Evolutionary conservation across 2,888 invertebrate species (phyloP).

Genomic region (Epistrophe eligans): DNA sequence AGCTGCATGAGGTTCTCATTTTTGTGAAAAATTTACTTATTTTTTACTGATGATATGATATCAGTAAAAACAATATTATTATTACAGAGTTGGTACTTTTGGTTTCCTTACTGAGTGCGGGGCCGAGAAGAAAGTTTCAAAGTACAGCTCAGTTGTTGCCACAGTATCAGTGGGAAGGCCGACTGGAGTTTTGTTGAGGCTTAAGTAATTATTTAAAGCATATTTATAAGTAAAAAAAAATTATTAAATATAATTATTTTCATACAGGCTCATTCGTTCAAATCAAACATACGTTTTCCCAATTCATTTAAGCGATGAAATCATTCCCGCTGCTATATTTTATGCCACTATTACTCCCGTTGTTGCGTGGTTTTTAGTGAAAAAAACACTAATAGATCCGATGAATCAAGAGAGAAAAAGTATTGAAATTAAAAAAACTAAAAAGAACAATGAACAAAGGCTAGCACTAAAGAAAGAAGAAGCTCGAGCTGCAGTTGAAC

Average conservation of each 20-base stretch:
- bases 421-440: slow-evolving; percentile 91
- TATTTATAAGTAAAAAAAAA: not conserved
- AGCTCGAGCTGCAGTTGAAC: slow-evolving; percentile 92
- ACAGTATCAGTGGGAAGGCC: slow-evolving; percentile 94
- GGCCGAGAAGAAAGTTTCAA: slow-evolving; percentile 95
- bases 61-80: not conserved
- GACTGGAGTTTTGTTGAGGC: slow-evolving; percentile 93
- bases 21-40: too few species aligned
- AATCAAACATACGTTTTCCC: slow-evolving; percentile 95
- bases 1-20: too few species aligned
- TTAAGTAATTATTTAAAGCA: slow-evolving; percentile 86
- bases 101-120: slow-evolving; percentile 95
- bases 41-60: too few species aligned
- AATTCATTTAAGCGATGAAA: slow-evolving; percentile 94
- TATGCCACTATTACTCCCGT: slow-evolving; percentile 96
- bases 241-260: not conserved
- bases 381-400: slow-evolving; percentile 93
- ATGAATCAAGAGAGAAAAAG: slow-evolving; percentile 91
- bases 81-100: slow-evolving; percentile 91
- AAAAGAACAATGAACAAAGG: slow-evolving; percentile 90
- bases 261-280: slow-evolving; percentile 90
- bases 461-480: slow-evolving; percentile 92
- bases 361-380: slow-evolving; percentile 91
- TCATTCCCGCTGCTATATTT: slow-evolving; percentile 95
- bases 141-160: slow-evolving; percentile 94